Conservation (phyloP, 2,113 vertebrate genomes). For the Nothocercus julius region DNA sequence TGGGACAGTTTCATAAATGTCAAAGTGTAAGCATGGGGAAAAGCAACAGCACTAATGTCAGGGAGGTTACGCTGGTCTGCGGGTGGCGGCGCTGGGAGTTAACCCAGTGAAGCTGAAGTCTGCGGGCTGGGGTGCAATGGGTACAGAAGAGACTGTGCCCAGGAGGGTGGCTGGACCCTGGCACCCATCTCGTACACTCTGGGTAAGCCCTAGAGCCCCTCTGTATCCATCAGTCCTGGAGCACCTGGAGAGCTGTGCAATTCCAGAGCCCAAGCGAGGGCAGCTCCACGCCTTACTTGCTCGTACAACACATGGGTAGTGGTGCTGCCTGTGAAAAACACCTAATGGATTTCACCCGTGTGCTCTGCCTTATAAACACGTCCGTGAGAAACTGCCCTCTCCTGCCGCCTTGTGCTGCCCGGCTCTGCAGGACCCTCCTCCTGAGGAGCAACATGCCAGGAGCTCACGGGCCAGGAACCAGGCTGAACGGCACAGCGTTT, state of each 20-base stretch:
- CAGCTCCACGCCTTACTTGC: background rate
- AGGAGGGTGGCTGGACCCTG: background rate
- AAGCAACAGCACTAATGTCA: background rate
- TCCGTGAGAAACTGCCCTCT: background rate
- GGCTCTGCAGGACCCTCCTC: background rate
- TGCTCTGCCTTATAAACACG: rapidly evolving
- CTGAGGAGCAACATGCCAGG: background rate
- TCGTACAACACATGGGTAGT: background rate
- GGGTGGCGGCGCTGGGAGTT: background rate
- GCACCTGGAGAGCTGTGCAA: no score
- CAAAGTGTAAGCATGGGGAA: background rate
- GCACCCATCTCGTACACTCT: background rate
- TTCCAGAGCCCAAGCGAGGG: background rate
- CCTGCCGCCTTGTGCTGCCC: background rate
- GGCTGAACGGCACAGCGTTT: background rate
- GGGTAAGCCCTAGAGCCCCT: background rate
- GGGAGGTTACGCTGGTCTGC: background rate
- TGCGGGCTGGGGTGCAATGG: background rate
- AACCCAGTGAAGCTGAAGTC: background rate
- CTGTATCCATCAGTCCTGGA: background rate
- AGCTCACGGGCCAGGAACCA: rapidly evolving
- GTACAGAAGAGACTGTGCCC: background rate
- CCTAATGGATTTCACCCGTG: background rate
- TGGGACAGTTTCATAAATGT: background rate
- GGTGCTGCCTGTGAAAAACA: background rate